phyloP scores from a whole-genome alignment of 2,888 invertebrate genomes.

The Agonopterix heracliana region DNA sequence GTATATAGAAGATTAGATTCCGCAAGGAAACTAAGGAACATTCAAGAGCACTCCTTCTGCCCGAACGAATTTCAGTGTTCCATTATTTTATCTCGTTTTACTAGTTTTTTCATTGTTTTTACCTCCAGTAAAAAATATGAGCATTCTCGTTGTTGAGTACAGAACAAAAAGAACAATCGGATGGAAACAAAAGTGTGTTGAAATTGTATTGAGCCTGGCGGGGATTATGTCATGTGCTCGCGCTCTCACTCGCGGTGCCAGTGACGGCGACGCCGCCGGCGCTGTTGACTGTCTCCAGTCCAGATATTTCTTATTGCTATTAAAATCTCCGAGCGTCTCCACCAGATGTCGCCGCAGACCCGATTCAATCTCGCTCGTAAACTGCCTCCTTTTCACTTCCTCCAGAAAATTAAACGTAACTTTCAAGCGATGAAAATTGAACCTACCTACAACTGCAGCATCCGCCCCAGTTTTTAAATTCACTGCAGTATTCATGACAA shows the following conservation, averaged over 20 bases:
- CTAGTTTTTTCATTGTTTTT: not conserved
- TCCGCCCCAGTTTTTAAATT: constrained; percentile 9
- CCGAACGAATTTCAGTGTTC: not conserved
- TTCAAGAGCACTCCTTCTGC: not conserved
- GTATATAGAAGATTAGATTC: no score
- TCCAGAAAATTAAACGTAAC: constrained; percentile 34
- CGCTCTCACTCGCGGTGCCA: no score
- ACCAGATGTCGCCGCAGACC: constrained; percentile 40
- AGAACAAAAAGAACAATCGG: no score
- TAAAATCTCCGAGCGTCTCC: constrained; percentile 44
- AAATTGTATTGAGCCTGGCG: no score
- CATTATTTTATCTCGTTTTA: not conserved
- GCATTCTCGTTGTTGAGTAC: no score
- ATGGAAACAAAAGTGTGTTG: no score
- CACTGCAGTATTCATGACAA: not conserved
- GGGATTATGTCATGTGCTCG: no score
- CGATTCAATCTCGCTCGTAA: constrained; percentile 42
- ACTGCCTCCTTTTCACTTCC: constrained; percentile 37
- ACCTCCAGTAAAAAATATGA: no score
- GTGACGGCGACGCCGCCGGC: not conserved
- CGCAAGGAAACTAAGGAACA: not conserved
- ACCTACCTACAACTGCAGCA: constrained; percentile 14
- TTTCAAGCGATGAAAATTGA: constrained; percentile 21
- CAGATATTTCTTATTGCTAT: constrained; percentile 29
- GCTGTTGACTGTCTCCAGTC: not conserved